Evolutionary conservation across 2,888 invertebrate species (phyloP), one percentile per base, ranked within the genome.

Genomic region (Malthinus flaveolus): DNA sequence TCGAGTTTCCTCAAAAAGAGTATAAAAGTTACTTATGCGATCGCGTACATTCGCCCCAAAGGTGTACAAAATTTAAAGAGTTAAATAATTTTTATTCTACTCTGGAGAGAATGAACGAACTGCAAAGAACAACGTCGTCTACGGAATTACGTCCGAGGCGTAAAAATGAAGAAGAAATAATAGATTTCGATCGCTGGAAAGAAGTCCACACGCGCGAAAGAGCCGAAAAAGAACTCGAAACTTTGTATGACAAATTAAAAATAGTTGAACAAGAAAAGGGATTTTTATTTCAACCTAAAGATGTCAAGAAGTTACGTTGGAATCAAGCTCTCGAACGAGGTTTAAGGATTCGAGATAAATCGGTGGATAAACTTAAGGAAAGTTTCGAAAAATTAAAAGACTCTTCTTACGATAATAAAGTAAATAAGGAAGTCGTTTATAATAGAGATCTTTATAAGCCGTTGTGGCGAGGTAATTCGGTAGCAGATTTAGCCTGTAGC

Each of bases 151-250:
- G 87, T 48, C 90, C 90, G 1, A 82, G 91, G 67, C 83, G 90
- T 67, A 83, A 85, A 66, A 87, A 83, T 75, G 89, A 90, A 70
- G 88, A 90, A 68, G 91, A 92, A 74, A 87, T 92, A 7, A 87
- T 93, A 60, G 93, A 93, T 78, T 94, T 90, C 73, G 93, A 94
- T 65, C 84, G 91, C 56, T 94, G 94, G 94, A 90, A 88, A 73
- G 87, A 87, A 76, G 85, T 93, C 13, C 82, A 93, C 51, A 83
- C 84, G 5, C 87, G 90, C 65, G 92, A 93, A 76, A 85, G 87
- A 65, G 93, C 93, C 0, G 92, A 93, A 75, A 85, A 87, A 67
- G 95, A 95, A 78, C 78, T 95, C 56, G 86, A 88, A 64, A 83
- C 84, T 65, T 79, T 96, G 7, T 90, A 93, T 65, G 81, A 82